A percentile compares a stretch with the other conserved stretches of the same genome.
These are phyloP conservation scores for Erethizon dorsatum DNA, from an alignment of 2,797 vertebrate genomes.

Conservation along the genomic window DNA sequence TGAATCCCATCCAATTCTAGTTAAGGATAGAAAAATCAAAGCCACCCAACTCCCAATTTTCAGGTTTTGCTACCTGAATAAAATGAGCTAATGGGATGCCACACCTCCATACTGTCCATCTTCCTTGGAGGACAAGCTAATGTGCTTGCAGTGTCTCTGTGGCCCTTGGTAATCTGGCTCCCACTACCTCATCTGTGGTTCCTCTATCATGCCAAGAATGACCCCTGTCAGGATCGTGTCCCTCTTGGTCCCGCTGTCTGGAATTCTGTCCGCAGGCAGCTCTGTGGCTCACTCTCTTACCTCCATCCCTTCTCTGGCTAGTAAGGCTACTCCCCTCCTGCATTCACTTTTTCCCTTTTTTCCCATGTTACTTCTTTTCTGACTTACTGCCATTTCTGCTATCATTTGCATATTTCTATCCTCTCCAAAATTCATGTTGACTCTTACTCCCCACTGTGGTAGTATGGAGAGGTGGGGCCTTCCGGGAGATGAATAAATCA, in stretches of 20 bases:
- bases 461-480: not conserved
- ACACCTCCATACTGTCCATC: not conserved
- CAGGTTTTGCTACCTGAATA: not conserved
- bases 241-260: not conserved
- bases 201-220: not conserved
- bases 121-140: not conserved
- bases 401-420: not conserved
- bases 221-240: not conserved
- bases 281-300: not conserved
- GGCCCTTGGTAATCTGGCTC: not conserved
- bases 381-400: not conserved
- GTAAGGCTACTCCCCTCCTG: not conserved
- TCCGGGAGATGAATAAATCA: not conserved
- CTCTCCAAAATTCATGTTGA: not conserved
- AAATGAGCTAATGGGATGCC: not conserved
- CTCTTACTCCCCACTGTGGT: not conserved
- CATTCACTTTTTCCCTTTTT: not conserved
- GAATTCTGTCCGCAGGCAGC: not conserved
- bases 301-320: not conserved
- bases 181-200: not conserved
- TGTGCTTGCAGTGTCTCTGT: not conserved
- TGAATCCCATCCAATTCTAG: not conserved
- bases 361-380: not conserved
- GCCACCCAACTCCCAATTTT: not conserved
- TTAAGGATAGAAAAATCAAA: constrained; percentile 1